Evolutionary conservation across 2,113 vertebrate genomes (phyloP), one percentile per base, ranked within the genome.

Genomic region (Craseonycteris thonglongyai): DNA sequence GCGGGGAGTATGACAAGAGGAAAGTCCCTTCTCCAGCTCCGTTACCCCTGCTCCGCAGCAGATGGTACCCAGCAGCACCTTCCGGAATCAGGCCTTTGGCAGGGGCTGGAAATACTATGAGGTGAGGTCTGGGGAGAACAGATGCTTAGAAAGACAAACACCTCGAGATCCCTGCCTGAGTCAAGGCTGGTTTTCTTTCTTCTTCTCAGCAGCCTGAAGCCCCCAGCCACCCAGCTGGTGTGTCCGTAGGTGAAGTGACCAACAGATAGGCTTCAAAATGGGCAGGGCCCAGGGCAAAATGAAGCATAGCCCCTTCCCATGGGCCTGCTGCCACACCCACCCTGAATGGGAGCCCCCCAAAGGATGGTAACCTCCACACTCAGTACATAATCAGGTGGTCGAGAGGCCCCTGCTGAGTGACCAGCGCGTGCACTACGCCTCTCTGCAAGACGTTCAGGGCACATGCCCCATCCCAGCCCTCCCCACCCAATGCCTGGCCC

Each of bases 401-500:
- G 7, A 59, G 61, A 80, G 33, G 13, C 22, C 33, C 14, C 24
- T 0, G 0, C 14, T 24, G 68, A 87, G 35, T 87, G 42, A 72
- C 69, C 58, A 47, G 68, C 15, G 72, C 78, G 0, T 28, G 4
- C 14, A 24, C 30, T 65, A 56, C 3, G n/a, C 7, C 45, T 79
- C 58, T 76, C 28, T 26, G 24, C 12, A 30, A 2, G 54, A 38
- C 8, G 12, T 38, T 38, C 3, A 40, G 63, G 63, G 3, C 2
- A 1, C 5, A 15, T 42, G 22, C n/a, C 33, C 13, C 33, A 0
- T 26, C 22, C n/a, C 3, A 0, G 7, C 9, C 28, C 26, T 66
- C 42, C n/a, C 21, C 8, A 33, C 6, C 40, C 12, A 24, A 63
- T 3, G 2, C 26, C 33, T 78, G 10, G 49, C 14, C 1, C 13